Evolutionary conservation across 2,113 vertebrate genomes (phyloP).

Genomic region (Butastur rufipennis): DNA sequence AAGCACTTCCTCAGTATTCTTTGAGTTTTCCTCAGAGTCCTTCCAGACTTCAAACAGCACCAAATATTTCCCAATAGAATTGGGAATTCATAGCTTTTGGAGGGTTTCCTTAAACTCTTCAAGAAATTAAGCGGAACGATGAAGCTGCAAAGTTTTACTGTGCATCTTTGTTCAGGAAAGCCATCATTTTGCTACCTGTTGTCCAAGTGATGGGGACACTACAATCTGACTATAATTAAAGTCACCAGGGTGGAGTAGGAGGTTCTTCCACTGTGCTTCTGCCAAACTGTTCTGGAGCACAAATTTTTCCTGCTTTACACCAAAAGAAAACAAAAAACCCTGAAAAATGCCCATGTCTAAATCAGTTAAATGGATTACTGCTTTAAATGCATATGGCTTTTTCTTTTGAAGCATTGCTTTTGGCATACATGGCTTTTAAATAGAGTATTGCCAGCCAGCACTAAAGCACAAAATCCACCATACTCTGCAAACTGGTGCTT

Average conservation of each 20-base stretch:
- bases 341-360: neutral
- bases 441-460: neutral
- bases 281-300: neutral
- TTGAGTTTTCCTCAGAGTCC: neutral
- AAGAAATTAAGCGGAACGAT: neutral
- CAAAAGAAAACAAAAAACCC: neutral
- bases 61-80: neutral
- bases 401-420: conserved; percentile 35
- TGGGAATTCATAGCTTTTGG: neutral
- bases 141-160: neutral
- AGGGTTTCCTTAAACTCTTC: neutral
- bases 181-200: neutral
- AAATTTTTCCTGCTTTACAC: neutral
- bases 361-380: neutral
- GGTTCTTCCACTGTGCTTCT: neutral
- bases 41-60: neutral
- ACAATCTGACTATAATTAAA: neutral
- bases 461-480: neutral
- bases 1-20: neutral
- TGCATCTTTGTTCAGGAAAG: neutral
- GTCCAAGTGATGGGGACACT: neutral
- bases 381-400: conserved; percentile 22
- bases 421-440: neutral
- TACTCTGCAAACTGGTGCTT: neutral
- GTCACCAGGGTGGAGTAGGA: neutral